Conservation (phyloP, 2,797 vertebrate species). For the Sebastes steindachneri region DNA sequence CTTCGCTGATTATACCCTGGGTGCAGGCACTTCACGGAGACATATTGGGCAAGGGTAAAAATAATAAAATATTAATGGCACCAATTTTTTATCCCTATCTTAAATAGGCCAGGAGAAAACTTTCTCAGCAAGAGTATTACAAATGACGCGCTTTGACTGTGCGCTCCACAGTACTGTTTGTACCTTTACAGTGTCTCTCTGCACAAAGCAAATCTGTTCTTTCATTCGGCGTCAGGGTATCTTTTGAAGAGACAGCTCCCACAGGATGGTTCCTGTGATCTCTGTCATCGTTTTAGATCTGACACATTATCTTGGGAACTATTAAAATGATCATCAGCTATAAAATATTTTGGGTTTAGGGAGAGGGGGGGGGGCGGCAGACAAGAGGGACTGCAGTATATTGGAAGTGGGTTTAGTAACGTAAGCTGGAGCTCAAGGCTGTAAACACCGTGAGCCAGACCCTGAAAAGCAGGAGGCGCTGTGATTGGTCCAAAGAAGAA, state of each 20-base stretch:
- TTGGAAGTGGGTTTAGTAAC: conserved; percentile 41
- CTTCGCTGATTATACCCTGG: conserved; percentile 60
- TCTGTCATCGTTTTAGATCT: conserved; percentile 31
- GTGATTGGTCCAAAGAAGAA: neutral
- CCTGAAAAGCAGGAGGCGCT: conserved; percentile 25
- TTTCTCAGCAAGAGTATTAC: conserved; percentile 50
- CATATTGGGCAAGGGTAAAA: conserved; percentile 65
- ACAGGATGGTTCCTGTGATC: conserved; percentile 11
- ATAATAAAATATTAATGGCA: conserved; percentile 69
- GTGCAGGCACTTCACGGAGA: conserved; percentile 57
- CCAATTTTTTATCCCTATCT: conserved; percentile 52
- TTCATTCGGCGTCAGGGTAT: conserved; percentile 21
- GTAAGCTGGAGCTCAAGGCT: conserved; percentile 44
- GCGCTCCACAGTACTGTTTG: conserved; percentile 30
- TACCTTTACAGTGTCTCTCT: conserved; percentile 7
- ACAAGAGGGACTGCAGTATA: conserved; percentile 7
- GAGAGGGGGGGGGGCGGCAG: neutral
- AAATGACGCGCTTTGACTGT: conserved; percentile 37
- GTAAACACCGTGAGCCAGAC: conserved; percentile 29
- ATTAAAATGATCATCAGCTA: conserved; percentile 59
- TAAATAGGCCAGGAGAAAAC: conserved; percentile 68
- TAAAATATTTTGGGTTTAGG: conserved; percentile 39
- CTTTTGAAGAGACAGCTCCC: conserved; percentile 28
- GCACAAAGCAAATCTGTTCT: conserved; percentile 31
- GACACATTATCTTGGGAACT: conserved; percentile 47